These are phyloP conservation scores for Agrochola circellaris DNA, from an alignment of 2,888 invertebrate species.

Conservation along the genomic window DNA sequence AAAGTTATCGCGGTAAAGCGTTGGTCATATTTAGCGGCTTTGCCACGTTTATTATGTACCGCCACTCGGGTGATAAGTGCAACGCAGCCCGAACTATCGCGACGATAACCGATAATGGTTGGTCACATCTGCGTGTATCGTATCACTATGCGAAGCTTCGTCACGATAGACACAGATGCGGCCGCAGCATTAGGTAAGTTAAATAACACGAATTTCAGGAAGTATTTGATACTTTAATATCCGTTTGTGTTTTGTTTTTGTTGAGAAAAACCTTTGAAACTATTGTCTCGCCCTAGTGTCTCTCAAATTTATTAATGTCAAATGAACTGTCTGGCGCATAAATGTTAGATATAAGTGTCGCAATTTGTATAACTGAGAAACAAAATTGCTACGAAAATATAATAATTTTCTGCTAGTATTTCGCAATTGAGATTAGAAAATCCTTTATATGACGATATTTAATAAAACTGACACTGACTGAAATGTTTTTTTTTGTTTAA, in stretches of 20 bases:
- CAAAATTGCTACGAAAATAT: slow-evolving; percentile 6
- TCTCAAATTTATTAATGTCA: slow-evolving; percentile 28
- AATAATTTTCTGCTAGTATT: slow-evolving; percentile 1
- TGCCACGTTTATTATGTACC: no score
- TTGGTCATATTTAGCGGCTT: no score
- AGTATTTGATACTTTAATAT: neutral
- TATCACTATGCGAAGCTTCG: no score
- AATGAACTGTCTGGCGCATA: slow-evolving; percentile 17
- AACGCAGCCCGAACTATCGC: no score
- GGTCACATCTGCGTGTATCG: no score
- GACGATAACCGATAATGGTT: no score
- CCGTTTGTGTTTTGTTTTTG: slow-evolving; percentile 7
- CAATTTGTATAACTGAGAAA: slow-evolving; percentile 35
- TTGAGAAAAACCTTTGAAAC: neutral
- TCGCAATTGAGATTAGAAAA: slow-evolving; percentile 9
- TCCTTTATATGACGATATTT: slow-evolving; percentile 3
- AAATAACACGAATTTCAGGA: neutral
- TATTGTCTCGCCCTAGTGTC: neutral
- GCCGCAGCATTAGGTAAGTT: no score
- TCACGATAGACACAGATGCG: no score
- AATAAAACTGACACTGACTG: neutral
- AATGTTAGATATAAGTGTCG: slow-evolving; percentile 19
- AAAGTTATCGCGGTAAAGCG: no score
- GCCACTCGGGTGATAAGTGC: no score
- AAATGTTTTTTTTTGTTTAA: slow-evolving; percentile 3